Base-by-base conservation (phyloP, 2,113 vertebrate species). In the Podarcis raffonei region DNA sequence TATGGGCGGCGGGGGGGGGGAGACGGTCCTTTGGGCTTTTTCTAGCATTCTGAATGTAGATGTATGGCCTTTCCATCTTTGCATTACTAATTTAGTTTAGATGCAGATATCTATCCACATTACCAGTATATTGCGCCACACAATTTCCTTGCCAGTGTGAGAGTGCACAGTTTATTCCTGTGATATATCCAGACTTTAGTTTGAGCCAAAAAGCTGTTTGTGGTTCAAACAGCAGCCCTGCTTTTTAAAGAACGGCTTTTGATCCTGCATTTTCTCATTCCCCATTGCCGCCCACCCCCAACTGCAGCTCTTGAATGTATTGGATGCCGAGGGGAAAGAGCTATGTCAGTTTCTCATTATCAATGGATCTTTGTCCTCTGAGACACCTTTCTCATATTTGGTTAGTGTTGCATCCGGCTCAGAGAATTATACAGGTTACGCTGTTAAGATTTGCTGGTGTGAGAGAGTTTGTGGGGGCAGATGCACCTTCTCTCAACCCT, bases 401-500 rank as follows among this genome's bases (percentile, higher is more conserved):
- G 48, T 59, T 42, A 35, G n/a, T 0, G 0, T 75, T 83, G 72
- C 1, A 5, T 53, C 57, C 0, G 0, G 35, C 48, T 0, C 0
- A 77, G 39, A 59, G 42, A 86, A 77, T 35, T 12, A 84, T 32
- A 32, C n/a, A 1, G 57, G 7, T 22, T 72, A 5, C 13, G n/a
- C 0, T 0, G 35, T 69, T 89, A 75, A 18, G 84, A 65, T 39
- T 86, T 83, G 65, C 6, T n/a, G 57, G 42, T 20, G 2, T 30
- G 42, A 16, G 9, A 65, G 71, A 68, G 83, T 66, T 83, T 39
- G 65, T 72, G 71, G 16, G 18, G 32, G 80, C 27, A 30, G 23
- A 68, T 65, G 77, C 75, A 27, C 27, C 23, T 88, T 65, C 82
- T 92, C 77, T 57, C 8, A 2, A n/a, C 37, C 82, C 91, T 74